These are phyloP conservation scores for Latrodectus hesperus DNA, from an alignment of 2,888 invertebrate species.

Conservation along the genomic window DNA sequence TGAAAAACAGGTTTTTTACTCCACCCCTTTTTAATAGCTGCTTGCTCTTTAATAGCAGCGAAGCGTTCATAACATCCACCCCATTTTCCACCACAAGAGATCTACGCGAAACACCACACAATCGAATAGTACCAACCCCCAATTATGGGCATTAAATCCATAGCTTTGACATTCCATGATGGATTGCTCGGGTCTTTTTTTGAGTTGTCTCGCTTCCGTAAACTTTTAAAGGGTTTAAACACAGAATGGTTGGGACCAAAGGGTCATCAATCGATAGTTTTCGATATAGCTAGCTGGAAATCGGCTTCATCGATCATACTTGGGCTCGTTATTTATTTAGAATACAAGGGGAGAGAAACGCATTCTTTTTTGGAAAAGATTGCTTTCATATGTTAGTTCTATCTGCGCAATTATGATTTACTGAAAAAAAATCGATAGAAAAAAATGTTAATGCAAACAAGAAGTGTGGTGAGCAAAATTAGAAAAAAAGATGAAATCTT, in stretches of 20 bases:
- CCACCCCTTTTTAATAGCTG: conserved; percentile 29
- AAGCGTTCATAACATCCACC: conserved; percentile 3
- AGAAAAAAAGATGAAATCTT: no score
- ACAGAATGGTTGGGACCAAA: conserved; percentile 36
- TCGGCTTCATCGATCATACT: conserved; percentile 11
- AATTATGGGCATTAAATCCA: conserved; percentile 47
- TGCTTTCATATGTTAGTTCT: no score
- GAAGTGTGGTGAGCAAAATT: no score
- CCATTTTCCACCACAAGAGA: background rate
- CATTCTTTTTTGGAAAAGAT: no score
- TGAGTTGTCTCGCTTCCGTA: conserved; percentile 43
- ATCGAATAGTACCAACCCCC: conserved; percentile 7
- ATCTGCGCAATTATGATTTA: no score
- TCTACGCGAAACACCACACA: no score
- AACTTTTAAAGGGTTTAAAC: conserved; percentile 23
- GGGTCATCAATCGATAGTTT: conserved; percentile 38
- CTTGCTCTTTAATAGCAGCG: background rate
- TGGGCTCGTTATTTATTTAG: conserved; percentile 35
- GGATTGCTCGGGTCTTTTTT: conserved; percentile 1
- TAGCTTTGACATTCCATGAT: conserved; percentile 22
- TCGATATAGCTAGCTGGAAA: conserved; percentile 5
- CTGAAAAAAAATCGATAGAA: no score
- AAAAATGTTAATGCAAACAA: no score
- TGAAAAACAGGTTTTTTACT: conserved; percentile 9
- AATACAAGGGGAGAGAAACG: background rate